Evolutionary conservation across 2,888 invertebrate genomes (phyloP).

Genomic region (Resseliella maxima): DNA sequence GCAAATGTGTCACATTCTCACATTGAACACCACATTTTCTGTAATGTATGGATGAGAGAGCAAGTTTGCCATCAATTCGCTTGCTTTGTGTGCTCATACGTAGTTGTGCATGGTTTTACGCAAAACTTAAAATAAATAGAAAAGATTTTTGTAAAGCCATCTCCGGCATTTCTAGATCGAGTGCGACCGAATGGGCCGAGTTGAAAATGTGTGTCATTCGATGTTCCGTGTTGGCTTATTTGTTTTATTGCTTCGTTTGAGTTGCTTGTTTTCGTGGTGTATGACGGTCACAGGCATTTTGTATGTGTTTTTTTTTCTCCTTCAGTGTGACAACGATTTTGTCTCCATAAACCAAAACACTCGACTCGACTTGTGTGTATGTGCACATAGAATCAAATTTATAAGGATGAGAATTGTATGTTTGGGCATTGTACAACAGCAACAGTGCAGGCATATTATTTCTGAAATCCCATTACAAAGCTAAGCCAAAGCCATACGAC

Average conservation of each 20-base stretch:
- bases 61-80: background rate
- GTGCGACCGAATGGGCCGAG: background rate
- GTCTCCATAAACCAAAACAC: background rate
- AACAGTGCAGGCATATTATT: no score
- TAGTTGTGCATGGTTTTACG: no score
- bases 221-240: conserved; percentile 5
- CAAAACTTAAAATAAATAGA: conserved; percentile 3
- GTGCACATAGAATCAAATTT: no score
- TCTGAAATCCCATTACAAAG: background rate
- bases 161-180: background rate
- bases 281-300: conserved; percentile 26
- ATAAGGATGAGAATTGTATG: no score
- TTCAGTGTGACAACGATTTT: conserved; percentile 6
- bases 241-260: conserved; percentile 43
- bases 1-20: conserved; percentile 41
- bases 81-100: background rate
- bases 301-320: background rate
- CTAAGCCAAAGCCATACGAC: background rate
- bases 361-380: background rate
- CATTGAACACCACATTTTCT: conserved; percentile 27
- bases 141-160: conserved; percentile 21
- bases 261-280: conserved; percentile 14
- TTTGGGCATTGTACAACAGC: no score
- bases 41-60: conserved; percentile 25
- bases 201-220: conserved; percentile 38